phyloP scores from a whole-genome alignment of 2,797 vertebrate species.

The Enteromius mattozi region DNA sequence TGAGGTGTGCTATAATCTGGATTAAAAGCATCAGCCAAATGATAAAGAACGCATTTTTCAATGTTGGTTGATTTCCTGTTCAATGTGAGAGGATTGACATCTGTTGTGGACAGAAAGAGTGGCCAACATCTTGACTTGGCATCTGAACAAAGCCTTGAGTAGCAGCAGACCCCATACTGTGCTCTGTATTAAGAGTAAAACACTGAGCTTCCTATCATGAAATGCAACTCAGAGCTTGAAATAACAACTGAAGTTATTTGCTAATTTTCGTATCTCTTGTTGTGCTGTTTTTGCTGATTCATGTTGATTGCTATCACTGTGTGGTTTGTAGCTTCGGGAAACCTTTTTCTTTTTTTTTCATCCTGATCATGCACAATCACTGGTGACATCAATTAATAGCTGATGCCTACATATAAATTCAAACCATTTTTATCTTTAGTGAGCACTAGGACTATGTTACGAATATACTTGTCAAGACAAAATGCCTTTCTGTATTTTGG shows the following conservation, averaged over 20 bases:
- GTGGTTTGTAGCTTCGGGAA: neutral
- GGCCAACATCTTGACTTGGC: constrained; percentile 53
- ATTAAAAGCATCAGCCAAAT: neutral
- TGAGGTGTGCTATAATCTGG: neutral
- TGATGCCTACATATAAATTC: neutral
- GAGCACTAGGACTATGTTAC: neutral
- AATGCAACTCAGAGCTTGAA: neutral
- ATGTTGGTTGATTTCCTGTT: neutral
- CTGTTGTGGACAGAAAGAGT: constrained; percentile 40
- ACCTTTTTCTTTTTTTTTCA: neutral
- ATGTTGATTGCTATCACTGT: neutral
- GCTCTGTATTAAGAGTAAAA: constrained; percentile 2
- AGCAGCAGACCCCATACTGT: constrained; percentile 4
- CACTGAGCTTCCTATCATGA: neutral
- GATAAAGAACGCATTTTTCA: neutral
- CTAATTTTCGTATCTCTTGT: neutral
- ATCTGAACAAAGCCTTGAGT: constrained; percentile 49
- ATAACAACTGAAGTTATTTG: constrained; percentile 1
- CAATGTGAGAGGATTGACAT: constrained; percentile 45
- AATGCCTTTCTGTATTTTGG: constrained; percentile 41
- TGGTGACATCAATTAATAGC: neutral
- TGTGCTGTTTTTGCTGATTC: neutral
- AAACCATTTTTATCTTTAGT: constrained; percentile 10
- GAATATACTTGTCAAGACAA: constrained; percentile 38
- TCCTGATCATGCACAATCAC: neutral